A percentile compares a stretch with the other conserved stretches of the same genome.
Conservation (phyloP, 2,888 invertebrate species). For the Mimas tiliae region DNA sequence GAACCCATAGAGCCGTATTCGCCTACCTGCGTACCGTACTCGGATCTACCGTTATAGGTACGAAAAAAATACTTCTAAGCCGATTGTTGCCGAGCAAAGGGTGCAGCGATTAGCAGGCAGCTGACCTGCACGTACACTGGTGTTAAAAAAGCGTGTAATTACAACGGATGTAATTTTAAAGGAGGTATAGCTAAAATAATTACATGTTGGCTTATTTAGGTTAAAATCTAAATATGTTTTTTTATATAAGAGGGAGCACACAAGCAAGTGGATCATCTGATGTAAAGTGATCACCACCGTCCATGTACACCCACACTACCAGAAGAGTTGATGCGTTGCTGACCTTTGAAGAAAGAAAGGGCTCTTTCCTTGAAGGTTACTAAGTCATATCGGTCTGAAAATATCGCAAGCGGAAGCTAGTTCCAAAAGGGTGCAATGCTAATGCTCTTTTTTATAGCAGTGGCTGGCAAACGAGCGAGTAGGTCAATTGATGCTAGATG, state of each 20-base stretch:
- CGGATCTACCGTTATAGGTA: constrained; percentile 60
- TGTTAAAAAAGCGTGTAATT: constrained; percentile 58
- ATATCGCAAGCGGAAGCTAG: too few species aligned
- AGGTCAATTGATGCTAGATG: too few species aligned
- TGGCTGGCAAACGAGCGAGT: too few species aligned
- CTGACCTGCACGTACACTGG: constrained; percentile 54
- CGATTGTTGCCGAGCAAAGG: constrained; percentile 59
- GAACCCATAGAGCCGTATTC: constrained; percentile 45
- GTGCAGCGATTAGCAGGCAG: constrained; percentile 54
- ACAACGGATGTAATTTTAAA: constrained; percentile 54
- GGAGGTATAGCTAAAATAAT: neutral
- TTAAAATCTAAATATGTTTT: too few species aligned
- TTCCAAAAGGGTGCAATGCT: too few species aligned
- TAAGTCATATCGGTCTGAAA: neutral
- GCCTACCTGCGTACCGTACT: constrained; percentile 62
- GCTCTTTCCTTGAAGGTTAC: neutral
- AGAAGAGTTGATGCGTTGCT: too few species aligned
- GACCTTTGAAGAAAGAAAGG: neutral
- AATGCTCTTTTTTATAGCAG: too few species aligned
- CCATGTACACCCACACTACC: too few species aligned
- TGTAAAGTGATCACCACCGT: too few species aligned
- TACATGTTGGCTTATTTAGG: neutral
- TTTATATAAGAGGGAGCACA: too few species aligned
- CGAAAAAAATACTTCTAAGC: constrained; percentile 51
- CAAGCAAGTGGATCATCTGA: too few species aligned